Evolutionary conservation across 2,113 vertebrate genomes (phyloP), one percentile per base, ranked within the genome.

Genomic region (Salvelinus alpinus): DNA sequence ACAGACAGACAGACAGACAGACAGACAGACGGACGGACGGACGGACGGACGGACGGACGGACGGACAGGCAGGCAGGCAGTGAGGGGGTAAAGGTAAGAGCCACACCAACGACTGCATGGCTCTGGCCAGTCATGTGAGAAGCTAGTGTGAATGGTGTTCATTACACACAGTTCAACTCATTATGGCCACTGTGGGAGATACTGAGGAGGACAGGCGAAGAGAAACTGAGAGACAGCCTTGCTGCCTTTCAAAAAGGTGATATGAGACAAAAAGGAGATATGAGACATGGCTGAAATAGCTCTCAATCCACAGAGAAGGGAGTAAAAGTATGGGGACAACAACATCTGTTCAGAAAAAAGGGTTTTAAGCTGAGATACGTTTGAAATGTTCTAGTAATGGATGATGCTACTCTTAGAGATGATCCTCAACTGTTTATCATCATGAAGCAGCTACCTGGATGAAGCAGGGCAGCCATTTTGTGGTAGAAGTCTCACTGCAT

Each of bases 131-230:
- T 31, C 24, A 18, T 20, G 11, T 60, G 34, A 18, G 72, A 66
- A 25, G 27, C 48, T 57, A 4, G 13, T 68, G n/a, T 71, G 13
- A 57, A 44, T 34, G 54, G 48, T 34, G 54, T 68, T 78, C 22
- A 69, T 78, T 29, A 73, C 34, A 48, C 44, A 20, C 66, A 74
- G 67, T 48, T 71, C 31, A 22, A 62, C n/a, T 51, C 25, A 29
- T 70, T 57, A 60, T n/a, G 47, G 47, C 20, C 20, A 66, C 14
- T 12, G 1, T 11, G 27, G 64, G 64, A 67, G 64, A 18, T 16
- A 7, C 31, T 7, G 31, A 3, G 14, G 14, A 31, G 27, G 64
- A 25, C 38, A 44, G 25, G 64, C 0, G 3, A 31, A 16, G 14
- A 62, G 59, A 62, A 62, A 62, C 59, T n/a, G 59, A 62, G 38